Evolutionary conservation across 2,113 vertebrate genomes (phyloP), one percentile per base, ranked within the genome.

Genomic region (Silurus meridionalis): DNA sequence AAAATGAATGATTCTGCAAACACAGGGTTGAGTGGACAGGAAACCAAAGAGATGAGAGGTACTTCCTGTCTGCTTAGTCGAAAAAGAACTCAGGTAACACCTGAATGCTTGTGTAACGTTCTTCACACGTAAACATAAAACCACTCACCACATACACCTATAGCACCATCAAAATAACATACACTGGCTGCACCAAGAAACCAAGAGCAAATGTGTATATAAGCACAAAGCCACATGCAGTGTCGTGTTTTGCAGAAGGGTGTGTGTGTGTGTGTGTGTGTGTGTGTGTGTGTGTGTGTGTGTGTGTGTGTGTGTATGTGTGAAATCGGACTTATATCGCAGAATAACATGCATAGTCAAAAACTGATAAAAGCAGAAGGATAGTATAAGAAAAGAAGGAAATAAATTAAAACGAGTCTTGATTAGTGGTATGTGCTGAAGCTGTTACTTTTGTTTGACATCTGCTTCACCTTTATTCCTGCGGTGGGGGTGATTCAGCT

Each of bases 21-120:
- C 61, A 79, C 57, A 63, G 64, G 80, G 64, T 72, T 79, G 48
- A 69, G 75, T 46, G 64, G 79, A 85, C 83, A 83, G 88, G 86
- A 89, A 89, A 85, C 86, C 88, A 83, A 23, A 83, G 83, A 89
- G 37, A 87, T 89, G 74, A 82, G 79, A 81, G 77, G 66, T 69
- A 80, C 84, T 89, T 89, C 86, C 88, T 89, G 88, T 89, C 88
- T 86, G 74, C 66, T 67, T 50, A 28, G 66, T 81, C 69, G 58
- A 87, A 86, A 37, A 79, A 83, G 52, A 86, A 80, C 48, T 60
- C 83, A 88, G 84, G 81, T 86, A 80, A 88, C 84, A 90, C 84
- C 86, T 88, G 84, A 88, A 86, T 23, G n/a, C 80, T 84, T 84
- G 74, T 25, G 71, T 83, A 80, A 84, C 21, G 60, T 86, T 86